Evolutionary conservation across 1,140 invertebrate genomes (phyloP).

Genomic region (Teleopsis dalmanni): DNA sequence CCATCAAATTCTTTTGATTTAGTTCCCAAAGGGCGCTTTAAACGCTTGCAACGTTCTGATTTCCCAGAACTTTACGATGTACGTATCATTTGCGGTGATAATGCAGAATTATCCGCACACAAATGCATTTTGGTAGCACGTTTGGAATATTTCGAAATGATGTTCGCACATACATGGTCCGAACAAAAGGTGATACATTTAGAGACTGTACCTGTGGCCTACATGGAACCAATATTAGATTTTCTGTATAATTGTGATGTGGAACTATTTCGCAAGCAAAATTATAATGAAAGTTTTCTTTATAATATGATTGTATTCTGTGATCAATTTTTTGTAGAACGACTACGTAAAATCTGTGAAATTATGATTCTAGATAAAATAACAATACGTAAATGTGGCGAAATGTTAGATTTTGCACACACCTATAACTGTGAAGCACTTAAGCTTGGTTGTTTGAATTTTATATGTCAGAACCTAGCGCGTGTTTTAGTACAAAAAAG

Average conservation of each 20-base stretch:
- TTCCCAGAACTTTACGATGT: conserved; percentile 55
- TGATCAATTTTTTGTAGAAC: conserved; percentile 56
- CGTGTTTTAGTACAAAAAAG: conserved; percentile 53
- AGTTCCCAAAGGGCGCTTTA: conserved; percentile 17
- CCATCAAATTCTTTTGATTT: conserved; percentile 11
- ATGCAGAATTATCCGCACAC: conserved; percentile 53
- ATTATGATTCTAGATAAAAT: conserved; percentile 50
- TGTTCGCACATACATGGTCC: conserved; percentile 60
- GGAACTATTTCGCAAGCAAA: conserved; percentile 44
- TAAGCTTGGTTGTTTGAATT: conserved; percentile 54
- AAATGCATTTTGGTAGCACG: conserved; percentile 62
- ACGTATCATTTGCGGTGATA: conserved; percentile 49
- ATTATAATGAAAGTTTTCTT: conserved; percentile 46
- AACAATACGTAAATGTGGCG: conserved; percentile 57
- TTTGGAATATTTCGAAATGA: conserved; percentile 64
- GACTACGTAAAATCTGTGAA: conserved; percentile 58
- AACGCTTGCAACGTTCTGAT: conserved; percentile 23
- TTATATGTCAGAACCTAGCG: conserved; percentile 57
- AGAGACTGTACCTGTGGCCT: conserved; percentile 30
- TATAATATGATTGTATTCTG: conserved; percentile 57
- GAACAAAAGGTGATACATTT: conserved; percentile 46
- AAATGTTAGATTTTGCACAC: conserved; percentile 55
- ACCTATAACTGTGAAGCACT: conserved; percentile 56
- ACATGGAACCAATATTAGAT: conserved; percentile 52
- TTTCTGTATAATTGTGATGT: conserved; percentile 56